These are phyloP conservation scores for Sthenelais limicola DNA, from an alignment of 2,888 invertebrate genomes.

Conservation along the genomic window DNA sequence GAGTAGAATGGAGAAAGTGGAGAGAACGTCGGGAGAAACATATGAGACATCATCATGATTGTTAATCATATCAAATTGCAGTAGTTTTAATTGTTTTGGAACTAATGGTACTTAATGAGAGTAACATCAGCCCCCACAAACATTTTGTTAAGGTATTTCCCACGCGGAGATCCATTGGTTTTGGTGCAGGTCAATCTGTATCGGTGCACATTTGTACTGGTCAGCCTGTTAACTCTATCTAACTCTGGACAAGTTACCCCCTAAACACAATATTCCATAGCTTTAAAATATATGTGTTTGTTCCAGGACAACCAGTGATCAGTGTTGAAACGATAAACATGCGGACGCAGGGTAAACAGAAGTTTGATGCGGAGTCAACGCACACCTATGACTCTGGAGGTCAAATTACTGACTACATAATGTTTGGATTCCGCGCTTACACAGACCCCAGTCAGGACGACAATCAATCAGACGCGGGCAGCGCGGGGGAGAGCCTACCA, in stretches of 20 bases:
- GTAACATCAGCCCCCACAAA: too few relatives aligned
- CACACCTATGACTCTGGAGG: not conserved
- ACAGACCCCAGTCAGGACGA: not conserved
- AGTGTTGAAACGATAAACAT: not conserved
- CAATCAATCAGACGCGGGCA: not conserved
- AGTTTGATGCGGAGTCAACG: conserved; percentile 5
- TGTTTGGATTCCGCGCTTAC: conserved; percentile 7
- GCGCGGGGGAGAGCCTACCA: not conserved
- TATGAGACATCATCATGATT: too few relatives aligned
- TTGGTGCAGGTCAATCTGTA: too few relatives aligned
- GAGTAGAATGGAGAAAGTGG: too few relatives aligned
- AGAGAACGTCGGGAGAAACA: too few relatives aligned
- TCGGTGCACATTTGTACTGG: not conserved
- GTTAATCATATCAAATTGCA: too few relatives aligned
- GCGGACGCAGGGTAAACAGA: not conserved
- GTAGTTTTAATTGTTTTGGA: too few relatives aligned
- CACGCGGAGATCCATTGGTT: too few relatives aligned
- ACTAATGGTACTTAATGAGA: too few relatives aligned
- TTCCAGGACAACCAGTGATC: conserved; percentile 7
- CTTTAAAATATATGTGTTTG: not conserved
- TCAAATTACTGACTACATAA: not conserved
- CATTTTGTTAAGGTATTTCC: too few relatives aligned
- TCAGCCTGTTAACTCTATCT: not conserved
- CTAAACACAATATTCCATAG: too few relatives aligned
- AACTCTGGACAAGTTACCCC: not conserved